Conservation (phyloP, 1,140 invertebrate species). For the Leucophenga varia region DNA sequence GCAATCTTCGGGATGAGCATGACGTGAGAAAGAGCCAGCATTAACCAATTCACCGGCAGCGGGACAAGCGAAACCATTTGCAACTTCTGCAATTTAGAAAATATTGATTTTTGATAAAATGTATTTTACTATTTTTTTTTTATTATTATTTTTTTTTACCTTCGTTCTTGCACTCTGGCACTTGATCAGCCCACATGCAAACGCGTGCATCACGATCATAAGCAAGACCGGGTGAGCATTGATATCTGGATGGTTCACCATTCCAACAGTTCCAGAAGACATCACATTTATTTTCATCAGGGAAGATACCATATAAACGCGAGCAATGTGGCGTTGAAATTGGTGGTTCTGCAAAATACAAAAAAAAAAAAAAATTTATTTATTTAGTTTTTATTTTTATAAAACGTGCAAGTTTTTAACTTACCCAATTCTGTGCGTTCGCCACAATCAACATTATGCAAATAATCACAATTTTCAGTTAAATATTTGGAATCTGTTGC, state of each 20-base stretch:
- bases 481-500: constrained; percentile 83
- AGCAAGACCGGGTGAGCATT: constrained; percentile 90
- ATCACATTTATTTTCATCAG: constrained; percentile 85
- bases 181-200: constrained; percentile 94
- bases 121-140: too few species aligned
- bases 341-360: constrained; percentile 69
- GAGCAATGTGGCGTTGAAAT: constrained; percentile 83
- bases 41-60: constrained; percentile 75
- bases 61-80: constrained; percentile 85
- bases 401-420: constrained; percentile 16
- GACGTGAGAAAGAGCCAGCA: constrained; percentile 87
- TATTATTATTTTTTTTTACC: too few species aligned
- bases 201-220: constrained; percentile 90
- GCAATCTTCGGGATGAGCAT: constrained; percentile 93
- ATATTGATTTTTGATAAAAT: neutral
- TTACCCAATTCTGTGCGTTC: constrained; percentile 81
- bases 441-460: constrained; percentile 93
- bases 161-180: constrained; percentile 85
- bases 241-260: constrained; percentile 88
- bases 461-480: constrained; percentile 92
- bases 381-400: neutral
- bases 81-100: constrained; percentile 70
- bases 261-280: constrained; percentile 97
- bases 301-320: constrained; percentile 88
- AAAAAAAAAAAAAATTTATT: neutral